phyloP scores from a whole-genome alignment of 2,797 vertebrate genomes.

The Amblyopsis hoosieri region DNA sequence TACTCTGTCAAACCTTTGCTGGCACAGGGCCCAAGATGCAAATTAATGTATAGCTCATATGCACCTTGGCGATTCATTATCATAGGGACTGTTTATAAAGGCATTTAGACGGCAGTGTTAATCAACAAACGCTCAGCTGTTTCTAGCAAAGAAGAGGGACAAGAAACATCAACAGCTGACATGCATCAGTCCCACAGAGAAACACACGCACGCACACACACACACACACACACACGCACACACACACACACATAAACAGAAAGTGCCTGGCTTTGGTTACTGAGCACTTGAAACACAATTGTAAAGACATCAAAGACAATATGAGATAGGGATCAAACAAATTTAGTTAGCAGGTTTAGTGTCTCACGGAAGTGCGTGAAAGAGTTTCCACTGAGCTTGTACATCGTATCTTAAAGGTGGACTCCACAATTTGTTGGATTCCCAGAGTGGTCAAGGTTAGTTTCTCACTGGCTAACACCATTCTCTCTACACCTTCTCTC shows the following conservation, averaged over 20 bases:
- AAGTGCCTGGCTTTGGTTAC: slow-evolving; percentile 28
- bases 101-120: slow-evolving; percentile 46
- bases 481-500: no score
- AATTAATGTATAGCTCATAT: slow-evolving; percentile 62
- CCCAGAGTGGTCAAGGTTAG: neutral
- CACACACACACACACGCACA: neutral
- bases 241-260: slow-evolving; percentile 17
- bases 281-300: slow-evolving; percentile 46
- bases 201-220: neutral
- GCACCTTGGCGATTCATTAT: slow-evolving; percentile 57
- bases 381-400: neutral
- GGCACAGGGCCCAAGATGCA: slow-evolving; percentile 48
- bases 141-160: slow-evolving; percentile 30
- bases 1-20: slow-evolving; percentile 64
- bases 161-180: slow-evolving; percentile 47
- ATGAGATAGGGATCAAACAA: slow-evolving; percentile 30
- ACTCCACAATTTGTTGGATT: neutral
- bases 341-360: slow-evolving; percentile 9
- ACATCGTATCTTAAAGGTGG: neutral
- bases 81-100: slow-evolving; percentile 51
- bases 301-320: slow-evolving; percentile 42
- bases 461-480: neutral
- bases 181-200: slow-evolving; percentile 29
- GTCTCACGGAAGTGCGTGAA: neutral
- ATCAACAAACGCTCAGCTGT: slow-evolving; percentile 48